Evolutionary conservation across 2,797 vertebrate species (phyloP).

Genomic region (Pampus argenteus): DNA sequence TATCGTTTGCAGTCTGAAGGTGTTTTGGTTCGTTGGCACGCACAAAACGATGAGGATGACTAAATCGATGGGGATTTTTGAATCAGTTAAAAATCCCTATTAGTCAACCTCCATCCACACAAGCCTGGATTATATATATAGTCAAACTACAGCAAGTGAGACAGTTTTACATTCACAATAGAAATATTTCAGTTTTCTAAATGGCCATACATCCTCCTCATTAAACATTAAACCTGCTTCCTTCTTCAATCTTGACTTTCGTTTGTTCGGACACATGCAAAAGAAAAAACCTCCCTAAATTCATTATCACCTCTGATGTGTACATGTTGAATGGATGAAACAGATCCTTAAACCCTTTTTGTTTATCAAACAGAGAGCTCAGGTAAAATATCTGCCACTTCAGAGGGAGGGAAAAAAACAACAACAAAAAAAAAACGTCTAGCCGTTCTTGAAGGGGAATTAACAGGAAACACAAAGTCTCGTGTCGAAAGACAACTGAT

Average conservation of each 20-base stretch:
- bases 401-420: slow-evolving; percentile 53
- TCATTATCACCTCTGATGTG: slow-evolving; percentile 59
- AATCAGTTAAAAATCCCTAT: too few relatives aligned
- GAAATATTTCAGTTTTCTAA: not conserved
- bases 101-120: too few relatives aligned
- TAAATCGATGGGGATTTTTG: too few relatives aligned
- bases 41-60: too few relatives aligned
- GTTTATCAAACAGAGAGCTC: slow-evolving; percentile 79
- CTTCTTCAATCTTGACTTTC: not conserved
- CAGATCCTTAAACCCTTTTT: slow-evolving; percentile 69
- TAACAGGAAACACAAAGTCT: slow-evolving; percentile 69
- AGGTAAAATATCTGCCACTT: slow-evolving; percentile 76
- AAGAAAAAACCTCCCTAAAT: slow-evolving; percentile 28
- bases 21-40: too few relatives aligned
- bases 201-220: not conserved
- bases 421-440: slow-evolving; percentile 43
- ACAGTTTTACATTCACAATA: not conserved
- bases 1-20: too few relatives aligned
- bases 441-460: slow-evolving; percentile 58
- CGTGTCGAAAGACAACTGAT: slow-evolving; percentile 76
- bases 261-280: not conserved
- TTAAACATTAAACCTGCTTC: not conserved
- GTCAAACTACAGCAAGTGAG: not conserved
- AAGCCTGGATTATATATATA: too few relatives aligned
- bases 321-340: slow-evolving; percentile 67